Percentiles rank a stretch among this genome's conserved stretches.
These are phyloP conservation scores for Sialia sialis DNA, from an alignment of 2,113 vertebrate species.

Conservation along the genomic window DNA sequence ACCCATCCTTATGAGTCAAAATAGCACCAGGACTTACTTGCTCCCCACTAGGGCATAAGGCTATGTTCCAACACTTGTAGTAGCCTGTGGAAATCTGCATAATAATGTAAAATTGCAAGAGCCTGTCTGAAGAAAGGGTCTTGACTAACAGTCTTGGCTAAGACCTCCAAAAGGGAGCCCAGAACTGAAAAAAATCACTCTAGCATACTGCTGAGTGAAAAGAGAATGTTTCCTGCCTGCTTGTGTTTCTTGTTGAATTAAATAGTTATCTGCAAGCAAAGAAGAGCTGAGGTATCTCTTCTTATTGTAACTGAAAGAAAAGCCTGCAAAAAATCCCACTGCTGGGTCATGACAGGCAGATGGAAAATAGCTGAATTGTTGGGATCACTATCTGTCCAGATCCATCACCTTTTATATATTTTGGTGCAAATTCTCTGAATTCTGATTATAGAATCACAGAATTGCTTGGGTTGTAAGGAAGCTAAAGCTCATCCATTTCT, in stretches of 20 bases:
- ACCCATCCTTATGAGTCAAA: not conserved
- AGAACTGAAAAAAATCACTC: not conserved
- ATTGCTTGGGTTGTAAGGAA: not conserved
- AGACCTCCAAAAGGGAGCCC: not conserved
- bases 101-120: conserved; percentile 53
- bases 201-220: not conserved
- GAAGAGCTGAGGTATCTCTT: not conserved
- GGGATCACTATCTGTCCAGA: not conserved
- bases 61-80: not conserved
- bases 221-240: not conserved
- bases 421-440: not conserved
- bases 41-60: not conserved
- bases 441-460: not conserved
- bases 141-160: not conserved
- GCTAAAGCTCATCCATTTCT: not conserved
- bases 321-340: not conserved
- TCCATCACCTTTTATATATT: not conserved
- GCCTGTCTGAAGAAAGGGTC: not conserved
- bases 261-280: not conserved
- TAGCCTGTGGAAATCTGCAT: conserved; percentile 42
- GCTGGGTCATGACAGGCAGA: not conserved
- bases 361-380: not conserved
- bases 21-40: not conserved
- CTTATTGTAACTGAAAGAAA: not conserved
- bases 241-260: not conserved